Base-by-base conservation (phyloP, 2,797 vertebrate species). In the Platyrinchus mystaceus region DNA sequence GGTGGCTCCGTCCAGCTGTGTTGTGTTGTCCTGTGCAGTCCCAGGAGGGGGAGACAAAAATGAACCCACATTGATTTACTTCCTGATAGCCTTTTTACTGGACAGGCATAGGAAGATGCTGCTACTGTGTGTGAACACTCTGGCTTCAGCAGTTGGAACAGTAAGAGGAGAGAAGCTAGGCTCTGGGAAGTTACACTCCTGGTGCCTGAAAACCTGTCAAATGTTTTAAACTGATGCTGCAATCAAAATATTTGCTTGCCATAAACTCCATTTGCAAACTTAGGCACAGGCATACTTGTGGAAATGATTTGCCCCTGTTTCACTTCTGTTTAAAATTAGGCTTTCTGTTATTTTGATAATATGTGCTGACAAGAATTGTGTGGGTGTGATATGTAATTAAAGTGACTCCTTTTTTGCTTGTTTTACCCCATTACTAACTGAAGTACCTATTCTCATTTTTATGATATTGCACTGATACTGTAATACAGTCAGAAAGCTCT, bases 21-120 rank as follows among this genome's bases (percentile, higher is more conserved):
- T 32, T 50, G 13, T 34, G 12, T 30, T 71, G 44, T 53, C 27
- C 46, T 0, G 0, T 47, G 23, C 1, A 6, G 26, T 39, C 46
- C 47, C 36, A 44, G 24, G 12, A 84, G 16, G 14, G 10, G 75
- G 5, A 7, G 50, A 74, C 10, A 60, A 43, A 58, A 79, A 59
- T 11, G 6, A 84, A 5, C 7, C n/a, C 14, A 4, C 0, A 1
- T 0, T 12, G 6, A 50, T 71, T 62, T 76, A 23, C 14, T 66
- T 71, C 27, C 36, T 24, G 13, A 22, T 39, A 53, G 27, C 20
- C 24, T 84, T 62, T 93, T 50, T 76, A 20, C n/a, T 82, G 27
- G 44, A 46, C 8, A 22, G 59, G 16, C 0, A 0, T 50, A 47
- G 44, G 37, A 83, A 64, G 24, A 12, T 78, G 6, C 2, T 18